Evolutionary conservation across 2,888 invertebrate genomes (phyloP), one percentile per base, ranked within the genome.

Genomic region (Pedicia rivosa): DNA sequence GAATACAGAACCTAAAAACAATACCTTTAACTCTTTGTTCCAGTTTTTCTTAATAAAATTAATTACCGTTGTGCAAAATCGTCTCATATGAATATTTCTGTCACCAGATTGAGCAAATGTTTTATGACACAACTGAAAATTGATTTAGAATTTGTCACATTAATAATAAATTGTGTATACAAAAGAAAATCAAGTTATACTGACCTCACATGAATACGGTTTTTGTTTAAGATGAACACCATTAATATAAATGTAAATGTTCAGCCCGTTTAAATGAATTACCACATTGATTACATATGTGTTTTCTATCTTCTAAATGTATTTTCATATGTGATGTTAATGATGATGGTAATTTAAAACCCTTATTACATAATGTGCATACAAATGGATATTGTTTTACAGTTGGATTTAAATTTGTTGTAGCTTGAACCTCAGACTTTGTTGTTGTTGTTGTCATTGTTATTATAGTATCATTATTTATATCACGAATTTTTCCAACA

Each of bases 161-260:
- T 13, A 12, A 12, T 5, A 27, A 27, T 5, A 27, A 27, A 27
- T 7, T 6, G 5, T 5, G 10, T n/a, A 12, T 8, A 27, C 5
- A 27, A 27, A 12, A 27, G 13, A 27, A 27, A n/a, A 12, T 27
- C 5, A n/a, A 7, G 8, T 24, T 24, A n/a, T n/a, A n/a, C n/a
- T n/a, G n/a, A 34, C 19, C 24, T 42, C 37, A 22, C 44, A 44
- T 8, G 40, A 25, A 25, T 44, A 42, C 6, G 42, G 42, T 27
- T 42, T 44, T 17, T 38, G 38, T 31, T 44, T 44, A 10, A 44
- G 25, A 35, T 44, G 44, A 9, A 44, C 44, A 13, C 44, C 42
- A 31, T 41, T 41, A 3, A 42, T 25, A 28, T 44, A 42, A 13
- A 42, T 41, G 32, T 15, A 44, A 38, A 36, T 44, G 44, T 32